phyloP scores from a whole-genome alignment of 2,797 vertebrate species.

The Myoxocephalus aenaeus region DNA sequence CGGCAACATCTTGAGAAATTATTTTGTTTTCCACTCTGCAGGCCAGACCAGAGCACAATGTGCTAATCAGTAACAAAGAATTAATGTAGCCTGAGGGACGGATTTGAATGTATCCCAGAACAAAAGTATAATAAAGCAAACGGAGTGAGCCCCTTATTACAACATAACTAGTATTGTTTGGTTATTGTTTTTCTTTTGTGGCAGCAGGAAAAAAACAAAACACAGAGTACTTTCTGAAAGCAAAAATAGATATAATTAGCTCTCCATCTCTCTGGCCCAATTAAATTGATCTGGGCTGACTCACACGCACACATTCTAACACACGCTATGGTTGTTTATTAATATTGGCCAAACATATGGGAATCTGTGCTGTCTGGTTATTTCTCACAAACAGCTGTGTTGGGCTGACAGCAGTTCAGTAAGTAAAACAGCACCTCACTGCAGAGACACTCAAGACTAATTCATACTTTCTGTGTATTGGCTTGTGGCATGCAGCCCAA shows the following conservation, averaged over 20 bases:
- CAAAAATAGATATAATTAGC: slow-evolving; percentile 22
- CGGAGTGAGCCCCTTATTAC: background rate
- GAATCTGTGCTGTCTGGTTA: background rate
- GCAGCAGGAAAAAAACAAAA: slow-evolving; percentile 8
- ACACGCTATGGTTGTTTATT: background rate
- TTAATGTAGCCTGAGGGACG: slow-evolving; percentile 7
- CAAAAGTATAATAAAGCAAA: slow-evolving; percentile 8
- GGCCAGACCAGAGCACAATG: background rate
- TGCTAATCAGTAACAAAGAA: slow-evolving; percentile 12
- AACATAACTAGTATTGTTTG: background rate
- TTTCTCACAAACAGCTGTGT: slow-evolving; percentile 1
- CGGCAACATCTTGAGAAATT: slow-evolving; percentile 17
- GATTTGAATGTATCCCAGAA: background rate
- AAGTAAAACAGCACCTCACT: background rate
- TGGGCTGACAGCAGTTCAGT: background rate
- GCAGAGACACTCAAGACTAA: background rate
- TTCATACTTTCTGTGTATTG: too few species aligned
- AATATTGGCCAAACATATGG: background rate
- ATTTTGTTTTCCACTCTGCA: slow-evolving; percentile 3
- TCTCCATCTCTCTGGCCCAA: background rate
- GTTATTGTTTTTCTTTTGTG: background rate
- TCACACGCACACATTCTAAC: background rate
- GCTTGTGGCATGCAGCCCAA: too few species aligned
- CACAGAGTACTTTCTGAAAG: slow-evolving; percentile 3
- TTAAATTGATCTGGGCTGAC: slow-evolving; percentile 6